phyloP scores from a whole-genome alignment of 64 coral and sea anemone genomes.

The Pocillopora verrucosa region DNA sequence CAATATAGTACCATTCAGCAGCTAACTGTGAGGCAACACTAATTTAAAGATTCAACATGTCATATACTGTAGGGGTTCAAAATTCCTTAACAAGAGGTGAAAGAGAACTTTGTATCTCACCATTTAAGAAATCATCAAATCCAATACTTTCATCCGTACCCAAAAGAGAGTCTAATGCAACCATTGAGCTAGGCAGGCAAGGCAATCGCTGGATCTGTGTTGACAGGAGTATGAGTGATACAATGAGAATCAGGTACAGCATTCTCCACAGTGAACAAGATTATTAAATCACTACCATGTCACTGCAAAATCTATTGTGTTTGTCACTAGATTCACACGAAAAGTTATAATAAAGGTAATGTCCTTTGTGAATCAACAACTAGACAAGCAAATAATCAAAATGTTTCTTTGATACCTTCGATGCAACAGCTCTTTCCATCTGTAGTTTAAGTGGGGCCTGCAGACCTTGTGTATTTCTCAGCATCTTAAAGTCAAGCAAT shows the following conservation, averaged over 20 bases:
- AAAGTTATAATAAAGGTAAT: no score
- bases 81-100: no score
- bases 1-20: no score
- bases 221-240: background rate
- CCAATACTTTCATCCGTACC: slow-evolving; percentile 90
- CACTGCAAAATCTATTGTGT: no score
- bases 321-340: no score
- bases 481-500: slow-evolving; percentile 85
- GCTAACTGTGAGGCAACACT: no score
- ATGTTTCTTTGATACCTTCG: slow-evolving; percentile 53
- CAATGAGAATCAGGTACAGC: background rate
- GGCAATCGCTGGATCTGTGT: slow-evolving; percentile 78
- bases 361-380: no score
- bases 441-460: slow-evolving; percentile 92
- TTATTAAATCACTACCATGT: no score
- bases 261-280: no score
- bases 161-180: slow-evolving; percentile 93
- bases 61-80: no score
- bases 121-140: slow-evolving; percentile 92
- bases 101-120: slow-evolving; percentile 9
- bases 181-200: slow-evolving; percentile 89
- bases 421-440: slow-evolving; percentile 83
- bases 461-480: slow-evolving; percentile 91
- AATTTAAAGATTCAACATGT: no score
- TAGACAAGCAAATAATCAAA: no score